Evolutionary conservation across 2,797 vertebrate species (phyloP).

Genomic region (Allobates femoralis): DNA sequence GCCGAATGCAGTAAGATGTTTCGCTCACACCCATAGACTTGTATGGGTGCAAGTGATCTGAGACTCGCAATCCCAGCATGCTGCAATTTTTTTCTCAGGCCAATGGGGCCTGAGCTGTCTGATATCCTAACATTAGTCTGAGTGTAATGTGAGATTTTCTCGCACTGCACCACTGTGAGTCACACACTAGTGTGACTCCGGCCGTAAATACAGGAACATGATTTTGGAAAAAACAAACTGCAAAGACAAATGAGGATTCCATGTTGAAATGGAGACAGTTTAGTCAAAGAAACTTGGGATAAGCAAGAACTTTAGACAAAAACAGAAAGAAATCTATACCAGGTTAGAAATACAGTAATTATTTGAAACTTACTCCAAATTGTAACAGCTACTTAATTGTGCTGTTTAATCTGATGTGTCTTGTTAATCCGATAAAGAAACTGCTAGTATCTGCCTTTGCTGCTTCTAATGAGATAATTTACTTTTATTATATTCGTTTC

Average conservation of each 20-base stretch:
- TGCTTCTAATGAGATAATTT: conserved; percentile 69
- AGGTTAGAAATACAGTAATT: conserved; percentile 19
- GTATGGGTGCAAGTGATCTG: too few relatives aligned
- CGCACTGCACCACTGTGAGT: too few relatives aligned
- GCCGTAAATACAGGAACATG: not conserved
- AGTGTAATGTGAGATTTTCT: too few relatives aligned
- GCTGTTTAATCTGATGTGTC: conserved; percentile 51
- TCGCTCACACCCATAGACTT: too few relatives aligned
- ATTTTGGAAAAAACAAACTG: not conserved
- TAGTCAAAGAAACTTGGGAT: not conserved
- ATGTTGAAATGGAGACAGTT: not conserved
- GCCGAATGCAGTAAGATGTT: too few relatives aligned
- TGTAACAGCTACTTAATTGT: conserved; percentile 53
- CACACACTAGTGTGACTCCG: too few relatives aligned
- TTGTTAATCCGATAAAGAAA: conserved; percentile 66
- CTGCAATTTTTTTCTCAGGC: too few relatives aligned
- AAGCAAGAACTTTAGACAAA: not conserved
- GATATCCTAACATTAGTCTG: too few relatives aligned
- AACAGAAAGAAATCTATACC: conserved; percentile 7
- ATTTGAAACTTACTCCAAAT: conserved; percentile 38
- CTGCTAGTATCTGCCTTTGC: conserved; percentile 68
- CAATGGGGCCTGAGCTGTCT: too few relatives aligned
- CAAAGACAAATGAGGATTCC: not conserved
- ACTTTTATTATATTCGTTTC: conserved; percentile 65
- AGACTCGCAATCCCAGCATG: too few relatives aligned